These are phyloP conservation scores for Chelonia mydas DNA, from an alignment of 2,797 vertebrate genomes.

Conservation along the genomic window DNA sequence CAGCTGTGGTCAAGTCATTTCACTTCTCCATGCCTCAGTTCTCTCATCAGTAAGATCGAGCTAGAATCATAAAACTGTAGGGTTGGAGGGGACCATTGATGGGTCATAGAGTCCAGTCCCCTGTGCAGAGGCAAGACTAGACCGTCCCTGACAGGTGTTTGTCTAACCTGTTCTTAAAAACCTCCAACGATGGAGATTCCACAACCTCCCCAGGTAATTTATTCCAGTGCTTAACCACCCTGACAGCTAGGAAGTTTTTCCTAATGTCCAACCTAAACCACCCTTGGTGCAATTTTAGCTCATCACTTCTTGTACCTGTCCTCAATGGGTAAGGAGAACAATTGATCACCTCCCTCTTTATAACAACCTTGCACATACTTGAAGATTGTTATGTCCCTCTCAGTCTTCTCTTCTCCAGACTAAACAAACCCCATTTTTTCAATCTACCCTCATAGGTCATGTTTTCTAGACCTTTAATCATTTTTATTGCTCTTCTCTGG, in stretches of 20 bases:
- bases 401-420: too few species aligned
- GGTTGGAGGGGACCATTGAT: neutral
- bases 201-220: neutral
- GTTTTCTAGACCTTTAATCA: too few species aligned
- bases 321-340: neutral
- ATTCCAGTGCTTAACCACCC: neutral
- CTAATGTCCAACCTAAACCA: neutral
- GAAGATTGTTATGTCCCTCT: too few species aligned
- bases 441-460: too few species aligned
- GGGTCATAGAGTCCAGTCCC: neutral
- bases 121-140: neutral
- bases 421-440: too few species aligned
- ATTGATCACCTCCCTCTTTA: neutral
- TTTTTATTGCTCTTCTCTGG: too few species aligned
- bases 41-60: neutral
- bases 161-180: neutral
- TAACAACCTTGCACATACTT: neutral
- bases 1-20: neutral
- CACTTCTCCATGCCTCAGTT: accelerated
- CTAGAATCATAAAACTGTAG: neutral
- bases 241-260: neutral
- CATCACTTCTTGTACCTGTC: neutral
- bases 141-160: neutral
- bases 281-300: neutral
- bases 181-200: neutral